Evolutionary conservation across 2,797 vertebrate genomes (phyloP).

Genomic region (Poeciliopsis turneri): DNA sequence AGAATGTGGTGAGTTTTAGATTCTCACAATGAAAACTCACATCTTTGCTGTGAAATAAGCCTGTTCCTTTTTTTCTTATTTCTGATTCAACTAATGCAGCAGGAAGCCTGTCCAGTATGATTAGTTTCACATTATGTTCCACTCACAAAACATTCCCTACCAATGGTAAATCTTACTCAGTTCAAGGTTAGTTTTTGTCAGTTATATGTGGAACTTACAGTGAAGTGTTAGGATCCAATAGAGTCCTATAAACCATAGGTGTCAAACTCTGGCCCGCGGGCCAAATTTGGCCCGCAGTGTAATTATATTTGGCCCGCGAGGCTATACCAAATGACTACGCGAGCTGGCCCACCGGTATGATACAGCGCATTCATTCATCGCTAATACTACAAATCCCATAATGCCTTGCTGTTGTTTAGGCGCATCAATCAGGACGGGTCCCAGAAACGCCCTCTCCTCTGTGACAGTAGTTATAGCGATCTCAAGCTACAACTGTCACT

Average conservation of each 20-base stretch:
- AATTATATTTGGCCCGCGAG: too few relatives aligned
- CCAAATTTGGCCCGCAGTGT: too few relatives aligned
- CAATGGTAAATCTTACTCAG: background rate
- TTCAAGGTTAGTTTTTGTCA: background rate
- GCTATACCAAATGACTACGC: too few relatives aligned
- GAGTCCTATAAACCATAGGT: background rate
- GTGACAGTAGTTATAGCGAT: too few relatives aligned
- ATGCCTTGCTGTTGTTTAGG: too few relatives aligned
- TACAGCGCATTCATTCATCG: too few relatives aligned
- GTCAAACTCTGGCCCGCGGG: too few relatives aligned
- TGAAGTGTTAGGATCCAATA: background rate
- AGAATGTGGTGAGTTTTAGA: background rate
- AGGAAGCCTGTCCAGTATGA: background rate
- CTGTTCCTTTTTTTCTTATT: background rate
- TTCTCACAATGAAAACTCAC: background rate
- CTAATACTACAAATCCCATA: too few relatives aligned
- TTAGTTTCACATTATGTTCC: background rate
- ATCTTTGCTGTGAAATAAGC: background rate
- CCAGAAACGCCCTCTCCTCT: too few relatives aligned
- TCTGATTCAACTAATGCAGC: background rate
- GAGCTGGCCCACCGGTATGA: too few relatives aligned
- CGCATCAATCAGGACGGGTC: too few relatives aligned
- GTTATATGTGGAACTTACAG: background rate
- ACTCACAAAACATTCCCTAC: background rate
- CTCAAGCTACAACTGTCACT: too few relatives aligned